A percentile compares a stretch with the other conserved stretches of the same genome.
Evolutionary conservation across 2,888 invertebrate species (phyloP).

Genomic region (Pachycephus smyrnensis): DNA sequence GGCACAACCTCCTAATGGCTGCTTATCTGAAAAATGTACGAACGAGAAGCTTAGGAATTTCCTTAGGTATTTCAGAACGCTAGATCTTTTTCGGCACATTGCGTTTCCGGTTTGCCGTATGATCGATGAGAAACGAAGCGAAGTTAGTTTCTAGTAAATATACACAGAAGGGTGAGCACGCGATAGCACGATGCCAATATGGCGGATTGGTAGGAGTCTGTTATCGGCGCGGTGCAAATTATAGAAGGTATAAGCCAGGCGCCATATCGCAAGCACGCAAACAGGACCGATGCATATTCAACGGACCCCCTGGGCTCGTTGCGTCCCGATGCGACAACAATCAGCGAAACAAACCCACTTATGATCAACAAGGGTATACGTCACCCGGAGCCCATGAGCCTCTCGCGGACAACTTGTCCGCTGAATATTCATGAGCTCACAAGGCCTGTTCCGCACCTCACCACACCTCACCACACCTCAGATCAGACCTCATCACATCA

Average conservation of each 20-base stretch:
- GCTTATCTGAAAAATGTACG: background rate
- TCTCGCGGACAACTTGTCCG: slow-evolving; percentile 54
- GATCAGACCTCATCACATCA: no score
- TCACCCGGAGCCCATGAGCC: slow-evolving; percentile 48
- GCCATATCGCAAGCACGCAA: slow-evolving; percentile 34
- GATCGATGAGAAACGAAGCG: no score
- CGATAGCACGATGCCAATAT: no score
- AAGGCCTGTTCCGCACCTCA: no score
- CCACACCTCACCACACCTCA: no score
- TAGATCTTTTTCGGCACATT: no score
- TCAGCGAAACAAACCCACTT: slow-evolving; percentile 64
- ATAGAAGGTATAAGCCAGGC: slow-evolving; percentile 44
- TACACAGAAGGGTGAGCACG: no score
- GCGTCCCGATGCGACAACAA: slow-evolving; percentile 57
- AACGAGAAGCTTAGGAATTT: no score
- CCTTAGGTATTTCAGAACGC: no score
- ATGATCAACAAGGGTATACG: slow-evolving; percentile 62
- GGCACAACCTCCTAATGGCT: background rate
- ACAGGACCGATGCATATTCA: slow-evolving; percentile 54
- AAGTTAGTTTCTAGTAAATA: no score
- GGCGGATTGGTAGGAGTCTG: slow-evolving; percentile 5
- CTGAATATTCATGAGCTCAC: slow-evolving; percentile 59
- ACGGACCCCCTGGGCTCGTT: slow-evolving; percentile 48
- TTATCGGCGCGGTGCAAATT: slow-evolving; percentile 53
- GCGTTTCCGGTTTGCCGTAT: no score